These are phyloP conservation scores for Phycodurus eques DNA, from an alignment of 2,113 vertebrate genomes.

Conservation along the genomic window DNA sequence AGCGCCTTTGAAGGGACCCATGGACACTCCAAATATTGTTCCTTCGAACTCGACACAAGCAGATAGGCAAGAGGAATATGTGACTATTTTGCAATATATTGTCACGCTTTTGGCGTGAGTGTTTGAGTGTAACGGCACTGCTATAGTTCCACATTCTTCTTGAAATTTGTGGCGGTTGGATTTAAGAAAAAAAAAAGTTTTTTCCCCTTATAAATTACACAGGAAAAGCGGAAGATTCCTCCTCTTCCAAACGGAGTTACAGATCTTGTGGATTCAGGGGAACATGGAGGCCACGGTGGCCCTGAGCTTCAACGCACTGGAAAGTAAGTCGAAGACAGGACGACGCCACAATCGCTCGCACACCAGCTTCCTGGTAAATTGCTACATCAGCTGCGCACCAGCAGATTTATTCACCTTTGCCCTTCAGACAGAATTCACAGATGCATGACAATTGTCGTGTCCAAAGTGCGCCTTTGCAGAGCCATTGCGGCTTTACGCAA, in stretches of 20 bases:
- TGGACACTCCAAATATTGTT: too few relatives aligned
- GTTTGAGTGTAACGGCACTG: neutral
- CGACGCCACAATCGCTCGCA: neutral
- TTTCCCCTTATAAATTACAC: neutral
- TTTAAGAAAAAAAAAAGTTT: neutral
- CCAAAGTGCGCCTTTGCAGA: neutral
- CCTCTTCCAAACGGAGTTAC: slow-evolving; percentile 93
- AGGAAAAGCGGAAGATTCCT: slow-evolving; percentile 97
- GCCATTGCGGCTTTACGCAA: neutral
- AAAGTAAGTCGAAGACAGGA: slow-evolving; percentile 75
- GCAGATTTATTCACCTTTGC: neutral
- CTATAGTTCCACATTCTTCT: neutral
- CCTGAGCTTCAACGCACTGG: slow-evolving; percentile 94
- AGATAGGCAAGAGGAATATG: too few relatives aligned
- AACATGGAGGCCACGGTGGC: slow-evolving; percentile 88
- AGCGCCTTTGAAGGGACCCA: too few relatives aligned
- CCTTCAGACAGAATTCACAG: neutral
- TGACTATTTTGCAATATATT: neutral
- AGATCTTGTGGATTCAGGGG: slow-evolving; percentile 84
- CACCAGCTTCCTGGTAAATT: neutral
- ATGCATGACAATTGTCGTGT: neutral
- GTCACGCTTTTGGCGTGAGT: neutral
- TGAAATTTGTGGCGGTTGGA: neutral
- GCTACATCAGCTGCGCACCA: too few relatives aligned
- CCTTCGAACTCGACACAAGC: too few relatives aligned